These are phyloP conservation scores for Scylla paramamosain DNA, from an alignment of 1,140 invertebrate genomes.

Conservation along the genomic window DNA sequence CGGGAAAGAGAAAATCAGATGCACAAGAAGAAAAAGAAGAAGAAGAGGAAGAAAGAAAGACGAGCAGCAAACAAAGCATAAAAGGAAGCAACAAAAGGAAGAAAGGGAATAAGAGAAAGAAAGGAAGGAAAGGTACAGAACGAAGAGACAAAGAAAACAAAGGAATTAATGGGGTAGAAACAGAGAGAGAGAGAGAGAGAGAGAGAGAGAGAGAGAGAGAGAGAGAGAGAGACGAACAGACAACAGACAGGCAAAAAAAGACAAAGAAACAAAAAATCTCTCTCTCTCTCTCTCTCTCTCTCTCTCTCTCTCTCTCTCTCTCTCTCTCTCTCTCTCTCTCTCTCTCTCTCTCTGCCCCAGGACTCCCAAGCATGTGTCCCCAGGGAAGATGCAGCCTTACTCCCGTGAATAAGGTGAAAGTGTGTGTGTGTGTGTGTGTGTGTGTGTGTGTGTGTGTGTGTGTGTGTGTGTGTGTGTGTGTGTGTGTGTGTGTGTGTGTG, in stretches of 20 bases:
- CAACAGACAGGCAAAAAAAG: background rate
- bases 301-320: constrained; percentile 1
- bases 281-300: constrained; percentile 9
- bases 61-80: too few species aligned
- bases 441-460: constrained; percentile 38
- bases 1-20: too few species aligned
- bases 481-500: constrained; percentile 15
- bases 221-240: background rate
- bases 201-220: constrained; percentile 9
- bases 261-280: background rate
- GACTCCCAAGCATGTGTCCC: background rate
- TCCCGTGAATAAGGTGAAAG: background rate
- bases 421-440: constrained; percentile 10
- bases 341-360: background rate
- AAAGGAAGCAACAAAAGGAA: too few species aligned
- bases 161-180: background rate
- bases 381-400: background rate
- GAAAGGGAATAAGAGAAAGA: too few species aligned
- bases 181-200: constrained; percentile 44
- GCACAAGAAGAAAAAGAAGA: too few species aligned
- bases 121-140: background rate
- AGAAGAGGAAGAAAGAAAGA: too few species aligned
- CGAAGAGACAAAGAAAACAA: background rate
- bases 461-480: constrained; percentile 39
- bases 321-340: background rate